Evolutionary conservation across 2,113 vertebrate genomes (phyloP), one percentile per base, ranked within the genome.

Genomic region (Ammodytes marinus): DNA sequence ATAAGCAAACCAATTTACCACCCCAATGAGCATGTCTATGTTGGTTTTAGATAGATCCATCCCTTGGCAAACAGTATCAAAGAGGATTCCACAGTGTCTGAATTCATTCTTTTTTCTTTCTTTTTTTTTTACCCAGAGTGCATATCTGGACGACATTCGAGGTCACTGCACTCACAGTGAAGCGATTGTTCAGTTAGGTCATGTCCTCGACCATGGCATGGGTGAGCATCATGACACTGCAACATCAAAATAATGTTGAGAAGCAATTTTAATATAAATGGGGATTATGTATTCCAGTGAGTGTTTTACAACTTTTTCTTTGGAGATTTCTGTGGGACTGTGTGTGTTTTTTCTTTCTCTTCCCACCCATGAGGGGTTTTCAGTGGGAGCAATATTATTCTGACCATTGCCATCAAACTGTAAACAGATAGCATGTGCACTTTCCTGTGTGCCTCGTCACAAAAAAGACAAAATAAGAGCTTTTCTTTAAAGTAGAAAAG

Each of bases 111-210:
- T 47, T 42, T 12, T 54, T 14, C 13, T 10, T 6, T 4, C 11
- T 2, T 46, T 42, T 80, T 42, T 80, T 45, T 14, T 54, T 42
- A 72, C 8, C 12, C 43, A 52, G 49, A 58, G 45, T 15, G 1
- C 6, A 15, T 42, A 45, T 37, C 57, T 40, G 47, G 49, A 39
- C 39, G n/a, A 53, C 1, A 45, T 13, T 46, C 11, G 46, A 19
- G 19, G 37, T 42, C 15, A 1, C 46, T 3, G 1, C n/a, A 7
- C 55, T 80, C 13, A 79, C 65, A 84, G 58, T 42, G 53, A 58
- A 65, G 8, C 54, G 3, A 68, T 73, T 85, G 83, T 68, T 58
- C 50, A 54, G 15, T 58, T 17, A 47, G 82, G 71, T 70, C 83
- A 46, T n/a, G 63, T 68, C 63, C 60, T 85, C n/a, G 7, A 7